These are phyloP conservation scores for Stichodactyla helianthus DNA, from an alignment of 64 coral and sea anemone genomes.

Conservation along the genomic window DNA sequence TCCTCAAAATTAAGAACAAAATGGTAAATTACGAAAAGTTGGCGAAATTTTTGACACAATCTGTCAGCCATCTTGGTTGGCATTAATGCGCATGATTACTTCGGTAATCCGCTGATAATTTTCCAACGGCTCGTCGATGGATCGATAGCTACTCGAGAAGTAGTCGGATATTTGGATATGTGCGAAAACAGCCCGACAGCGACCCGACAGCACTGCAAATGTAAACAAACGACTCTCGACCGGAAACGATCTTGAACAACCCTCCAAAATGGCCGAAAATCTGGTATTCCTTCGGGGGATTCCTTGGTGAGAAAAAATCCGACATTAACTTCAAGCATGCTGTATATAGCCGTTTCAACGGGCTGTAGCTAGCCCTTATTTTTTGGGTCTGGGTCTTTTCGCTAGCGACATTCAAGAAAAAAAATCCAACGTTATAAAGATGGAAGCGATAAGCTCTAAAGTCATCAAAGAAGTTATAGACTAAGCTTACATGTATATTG, in stretches of 20 bases:
- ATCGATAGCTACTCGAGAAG: neutral
- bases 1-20: neutral
- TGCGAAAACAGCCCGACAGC: too few species aligned
- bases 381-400: slow-evolving; percentile 41
- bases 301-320: neutral
- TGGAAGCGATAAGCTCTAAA: slow-evolving; percentile 15
- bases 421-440: neutral
- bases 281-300: neutral
- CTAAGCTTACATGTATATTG: slow-evolving; percentile 53
- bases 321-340: slow-evolving; percentile 5
- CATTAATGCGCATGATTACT: neutral
- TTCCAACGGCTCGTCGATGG: neutral
- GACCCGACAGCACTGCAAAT: too few species aligned
- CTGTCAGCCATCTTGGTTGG: neutral
- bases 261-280: neutral
- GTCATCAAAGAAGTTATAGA: slow-evolving; percentile 20
- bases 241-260: too few species aligned
- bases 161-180: neutral
- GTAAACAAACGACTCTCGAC: too few species aligned
- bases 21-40: neutral
- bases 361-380: slow-evolving; percentile 33
- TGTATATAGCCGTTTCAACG: slow-evolving; percentile 17
- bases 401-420: slow-evolving; percentile 44
- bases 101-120: neutral
- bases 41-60: neutral